Percentiles rank a stretch among this genome's conserved stretches.
Evolutionary conservation across 2,888 invertebrate species (phyloP).

Genomic region (Clostera curtula): DNA sequence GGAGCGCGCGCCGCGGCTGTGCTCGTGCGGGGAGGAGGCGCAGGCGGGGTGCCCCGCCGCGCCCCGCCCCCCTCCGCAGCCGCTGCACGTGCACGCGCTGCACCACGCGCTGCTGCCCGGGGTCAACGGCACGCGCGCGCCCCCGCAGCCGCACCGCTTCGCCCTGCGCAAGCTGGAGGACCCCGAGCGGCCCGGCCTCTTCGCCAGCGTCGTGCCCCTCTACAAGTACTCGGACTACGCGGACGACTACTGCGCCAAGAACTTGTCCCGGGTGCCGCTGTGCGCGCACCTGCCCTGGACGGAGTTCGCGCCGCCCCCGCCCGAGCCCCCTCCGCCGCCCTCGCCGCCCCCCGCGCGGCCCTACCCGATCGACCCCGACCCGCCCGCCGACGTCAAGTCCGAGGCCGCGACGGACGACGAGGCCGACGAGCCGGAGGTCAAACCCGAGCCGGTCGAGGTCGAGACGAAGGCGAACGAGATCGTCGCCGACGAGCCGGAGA

Average conservation of each 20-base stretch:
- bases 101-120: constrained; percentile 73
- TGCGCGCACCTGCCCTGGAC: constrained; percentile 50
- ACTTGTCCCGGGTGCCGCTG: constrained; percentile 48
- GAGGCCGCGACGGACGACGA: constrained; percentile 11
- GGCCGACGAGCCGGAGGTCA: constrained; percentile 11
- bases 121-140: constrained; percentile 76
- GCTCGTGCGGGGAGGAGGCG: constrained; percentile 42
- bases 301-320: constrained; percentile 56
- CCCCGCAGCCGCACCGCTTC: constrained; percentile 47
- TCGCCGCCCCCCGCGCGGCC: constrained; percentile 48
- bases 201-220: constrained; percentile 56
- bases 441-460: constrained; percentile 7
- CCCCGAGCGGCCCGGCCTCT: constrained; percentile 44
- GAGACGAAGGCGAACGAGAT: constrained; percentile 12
- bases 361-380: constrained; percentile 49
- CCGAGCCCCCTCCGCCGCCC: constrained; percentile 46
- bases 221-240: constrained; percentile 69
- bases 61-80: constrained; percentile 48
- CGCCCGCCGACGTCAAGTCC: constrained; percentile 21
- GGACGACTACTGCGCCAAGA: constrained; percentile 62
- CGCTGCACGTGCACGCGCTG: constrained; percentile 66
- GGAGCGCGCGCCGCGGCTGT: constrained; percentile 34
- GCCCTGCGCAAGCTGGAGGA: constrained; percentile 48
- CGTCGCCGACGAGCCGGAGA: constrained; percentile 9
- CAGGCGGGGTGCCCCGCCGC: constrained; percentile 53